Conservation (phyloP, 1,140 invertebrate species). For the Mesaphorura yosii region DNA sequence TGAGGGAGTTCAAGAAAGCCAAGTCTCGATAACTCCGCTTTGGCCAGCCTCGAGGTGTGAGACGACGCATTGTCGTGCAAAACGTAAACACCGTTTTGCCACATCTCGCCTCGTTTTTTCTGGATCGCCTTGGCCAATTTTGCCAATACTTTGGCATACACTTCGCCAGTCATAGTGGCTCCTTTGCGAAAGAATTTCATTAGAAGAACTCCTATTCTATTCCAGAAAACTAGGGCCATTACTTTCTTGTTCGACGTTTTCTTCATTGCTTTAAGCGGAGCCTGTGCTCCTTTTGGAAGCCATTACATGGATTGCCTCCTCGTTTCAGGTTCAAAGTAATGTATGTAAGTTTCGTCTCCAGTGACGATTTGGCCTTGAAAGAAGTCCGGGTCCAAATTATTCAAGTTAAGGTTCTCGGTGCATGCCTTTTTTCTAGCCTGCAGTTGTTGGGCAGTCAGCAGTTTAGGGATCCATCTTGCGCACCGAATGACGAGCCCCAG, state of each 20-base stretch:
- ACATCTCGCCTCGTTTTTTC: conserved; percentile 33
- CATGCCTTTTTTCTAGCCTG: conserved; percentile 6
- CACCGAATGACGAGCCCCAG: not conserved
- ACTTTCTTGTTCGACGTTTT: not conserved
- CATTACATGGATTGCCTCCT: conserved; percentile 13
- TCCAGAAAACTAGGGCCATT: not conserved
- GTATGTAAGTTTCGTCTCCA: conserved; percentile 14
- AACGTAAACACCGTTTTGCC: conserved; percentile 36
- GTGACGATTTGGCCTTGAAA: conserved; percentile 15
- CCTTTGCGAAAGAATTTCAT: conserved; percentile 4
- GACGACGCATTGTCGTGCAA: conserved; percentile 5
- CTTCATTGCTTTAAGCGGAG: not conserved
- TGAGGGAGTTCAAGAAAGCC: conserved; percentile 39
- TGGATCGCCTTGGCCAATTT: conserved; percentile 15
- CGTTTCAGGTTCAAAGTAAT: conserved; percentile 10
- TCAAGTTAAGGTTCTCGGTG: conserved; percentile 1
- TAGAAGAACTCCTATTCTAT: conserved; percentile 2
- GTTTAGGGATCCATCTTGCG: conserved; percentile 20
- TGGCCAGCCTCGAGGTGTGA: conserved; percentile 23
- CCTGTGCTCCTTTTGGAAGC: not conserved
- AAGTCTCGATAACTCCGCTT: conserved; percentile 33
- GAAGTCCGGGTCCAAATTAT: conserved; percentile 3
- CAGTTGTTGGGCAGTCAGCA: conserved; percentile 10
- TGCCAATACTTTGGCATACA: conserved; percentile 2
- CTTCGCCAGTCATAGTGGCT: conserved; percentile 4